phyloP scores from a whole-genome alignment of 1,140 invertebrate genomes.

The Drosophila littoralis region DNA sequence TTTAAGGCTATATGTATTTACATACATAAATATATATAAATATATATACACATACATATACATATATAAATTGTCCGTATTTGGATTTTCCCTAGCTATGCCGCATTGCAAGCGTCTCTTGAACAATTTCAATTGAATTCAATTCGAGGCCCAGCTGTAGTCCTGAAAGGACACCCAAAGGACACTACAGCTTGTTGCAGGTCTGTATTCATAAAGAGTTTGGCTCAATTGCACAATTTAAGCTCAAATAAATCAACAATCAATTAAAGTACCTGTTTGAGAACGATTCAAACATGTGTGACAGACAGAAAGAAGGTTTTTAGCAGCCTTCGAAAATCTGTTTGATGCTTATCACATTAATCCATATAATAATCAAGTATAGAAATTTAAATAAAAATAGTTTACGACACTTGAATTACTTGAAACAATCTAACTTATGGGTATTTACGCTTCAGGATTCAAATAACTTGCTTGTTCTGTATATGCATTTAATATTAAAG shows the following conservation, averaged over 20 bases:
- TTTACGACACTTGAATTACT: no score
- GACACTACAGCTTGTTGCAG: background rate
- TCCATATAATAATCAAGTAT: no score
- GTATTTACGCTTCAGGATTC: no score
- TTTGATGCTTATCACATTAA: no score
- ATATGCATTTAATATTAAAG: no score
- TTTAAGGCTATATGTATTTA: constrained; percentile 9
- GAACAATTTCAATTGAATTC: constrained; percentile 28
- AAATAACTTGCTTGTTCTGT: no score
- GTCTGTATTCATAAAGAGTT: constrained; percentile 12
- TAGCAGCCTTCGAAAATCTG: no score
- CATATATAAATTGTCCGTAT: constrained; percentile 6
- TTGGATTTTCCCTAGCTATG: background rate
- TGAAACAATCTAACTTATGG: no score
- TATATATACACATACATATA: background rate
- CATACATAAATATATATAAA: background rate
- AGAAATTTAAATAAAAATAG: no score
- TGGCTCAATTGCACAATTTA: constrained; percentile 15
- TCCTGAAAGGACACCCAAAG: background rate
- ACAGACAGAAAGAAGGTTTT: background rate
- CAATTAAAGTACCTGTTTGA: background rate
- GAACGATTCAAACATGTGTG: background rate
- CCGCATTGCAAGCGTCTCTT: constrained; percentile 6
- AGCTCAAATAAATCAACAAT: constrained; percentile 16
- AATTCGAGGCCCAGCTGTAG: background rate